A percentile compares a stretch with the other conserved stretches of the same genome.
Evolutionary conservation across 2,888 invertebrate genomes (phyloP).

Genomic region (Drosophila nr. perissopoda): DNA sequence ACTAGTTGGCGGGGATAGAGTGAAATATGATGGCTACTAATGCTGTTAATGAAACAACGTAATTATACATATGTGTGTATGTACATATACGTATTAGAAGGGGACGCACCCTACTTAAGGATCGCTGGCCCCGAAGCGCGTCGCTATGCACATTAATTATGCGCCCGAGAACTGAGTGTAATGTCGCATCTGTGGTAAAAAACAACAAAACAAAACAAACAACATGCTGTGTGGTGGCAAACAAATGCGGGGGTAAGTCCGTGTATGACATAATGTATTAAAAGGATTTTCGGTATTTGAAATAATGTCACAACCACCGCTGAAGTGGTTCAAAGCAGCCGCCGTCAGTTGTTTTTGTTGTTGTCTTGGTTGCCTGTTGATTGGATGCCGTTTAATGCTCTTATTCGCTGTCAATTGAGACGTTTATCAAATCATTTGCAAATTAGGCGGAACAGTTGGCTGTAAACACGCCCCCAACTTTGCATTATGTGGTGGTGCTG

Average conservation of each 20-base stretch:
- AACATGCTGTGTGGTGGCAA: constrained; percentile 39
- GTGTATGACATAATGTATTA: constrained; percentile 58
- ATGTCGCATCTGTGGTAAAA: constrained; percentile 44
- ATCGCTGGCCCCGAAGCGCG: constrained; percentile 59
- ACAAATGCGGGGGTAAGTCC: constrained; percentile 49
- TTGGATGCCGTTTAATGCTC: constrained; percentile 10
- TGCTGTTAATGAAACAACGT: constrained; percentile 83
- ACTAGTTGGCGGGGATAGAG: constrained; percentile 28
- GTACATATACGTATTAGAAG: constrained; percentile 55
- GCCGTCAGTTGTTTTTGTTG: constrained; percentile 5
- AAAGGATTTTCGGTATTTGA: constrained; percentile 64
- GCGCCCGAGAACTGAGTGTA: constrained; percentile 45
- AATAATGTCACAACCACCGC: constrained; percentile 35
- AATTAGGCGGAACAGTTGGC: constrained; percentile 55
- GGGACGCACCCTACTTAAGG: constrained; percentile 74
- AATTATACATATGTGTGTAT: constrained; percentile 69
- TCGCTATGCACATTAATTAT: constrained; percentile 81
- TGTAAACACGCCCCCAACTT: constrained; percentile 48
- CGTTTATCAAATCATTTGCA: constrained; percentile 58
- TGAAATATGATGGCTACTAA: constrained; percentile 82
- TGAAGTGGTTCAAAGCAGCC: constrained; percentile 45
- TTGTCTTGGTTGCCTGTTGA: constrained; percentile 7
- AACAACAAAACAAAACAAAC: constrained; percentile 38
- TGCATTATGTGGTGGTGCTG: constrained; percentile 16
- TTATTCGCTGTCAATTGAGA: constrained; percentile 18